Base-by-base conservation (phyloP, 2,888 invertebrate species). In the Ashinkailepas kermadecensis region DNA sequence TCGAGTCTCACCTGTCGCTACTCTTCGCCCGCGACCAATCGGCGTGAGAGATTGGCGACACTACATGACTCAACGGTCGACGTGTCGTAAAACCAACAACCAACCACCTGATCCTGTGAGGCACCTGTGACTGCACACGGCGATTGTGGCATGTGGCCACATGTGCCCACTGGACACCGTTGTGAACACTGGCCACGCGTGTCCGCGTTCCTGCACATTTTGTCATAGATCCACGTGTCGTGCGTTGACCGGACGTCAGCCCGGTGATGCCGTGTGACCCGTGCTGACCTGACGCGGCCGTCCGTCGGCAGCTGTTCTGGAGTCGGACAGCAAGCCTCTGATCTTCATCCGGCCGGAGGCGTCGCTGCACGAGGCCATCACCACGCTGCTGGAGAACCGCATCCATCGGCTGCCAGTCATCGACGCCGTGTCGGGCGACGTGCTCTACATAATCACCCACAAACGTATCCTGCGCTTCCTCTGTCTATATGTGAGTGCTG, bases 351-450 rank as follows among this genome's bases (percentile, higher is more conserved):
- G 92, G 83, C 97, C 97, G 39, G 96, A 98, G 88, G 94, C 94
- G 83, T 96, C 96, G 58, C 89, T 97, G 82, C 96, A 92, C 88
- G 97, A 97, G 86, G 98, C 99, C 84, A 97, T 99, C 85, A 92
- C 93, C 87, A 94, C 94, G 85, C 91, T 99, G 85, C 95, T 97
- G 86, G 93, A 93, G 86, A 96, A 96, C 89, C 92, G 96, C 88
- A 98, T 99, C 86, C 99, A 99, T 90, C 92, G 99, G 87, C 91
- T 99, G 88, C 99, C 99, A 85, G 97, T 99, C 86, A 96, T 99
- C 86, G 98, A 99, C 89, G 93, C 93, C 81, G 92, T 93, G 83
- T 96, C 96, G 67, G 97, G 97, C 87, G 97, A 98, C 88, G 97
- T 98, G 85, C 92, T 99, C 85, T 98, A 98, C 89, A 98, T 99